Evolutionary conservation across 2,113 vertebrate genomes (phyloP), one percentile per base, ranked within the genome.

Genomic region (Zapornia atra): DNA sequence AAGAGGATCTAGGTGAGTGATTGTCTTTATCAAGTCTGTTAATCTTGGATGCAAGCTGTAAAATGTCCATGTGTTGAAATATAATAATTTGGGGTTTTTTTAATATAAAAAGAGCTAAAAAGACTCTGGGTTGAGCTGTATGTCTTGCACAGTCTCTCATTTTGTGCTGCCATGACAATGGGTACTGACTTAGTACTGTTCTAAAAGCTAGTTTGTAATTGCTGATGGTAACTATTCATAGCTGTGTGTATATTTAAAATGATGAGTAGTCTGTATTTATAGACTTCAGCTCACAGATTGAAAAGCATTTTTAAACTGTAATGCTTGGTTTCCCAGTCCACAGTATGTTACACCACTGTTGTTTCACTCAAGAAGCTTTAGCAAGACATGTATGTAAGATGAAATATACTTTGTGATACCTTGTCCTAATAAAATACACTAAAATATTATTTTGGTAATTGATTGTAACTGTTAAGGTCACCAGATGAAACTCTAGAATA

Each of bases 1-100:
- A 87, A 98, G 99, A 97, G 99, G 99, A 94, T 99, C 99, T 95
- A 99, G 99, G 99, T 99, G 93, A 98, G 98, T 97, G 38, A 26
- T 91, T 73, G 4, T 84, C 61, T 88, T 87, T 12, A 36, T 85
- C 21, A 16, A 75, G 20, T 68, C 7, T 73, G 11, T 85, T 94
- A 60, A 60, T 50, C 56, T 86, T 89, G 44, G 42, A 61, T 79
- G 11, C 6, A 16, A 2, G 1, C 68, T 84, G 19, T 68, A 40
- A 44, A 48, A 48, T 57, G 21, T 56, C 48, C 24, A 15, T 26
- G 9, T 64, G 17, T 75, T 93, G 20, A 16, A n/a, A 5, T 78
- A 75, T 68, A 60, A 79, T 79, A 31, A 50, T 44, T 5, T 17
- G 44, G 42, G 44, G 17, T 8, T 78, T 73, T 84, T 75, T 60